Percentiles rank a stretch among this genome's conserved stretches.
These are phyloP conservation scores for Mantis religiosa DNA, from an alignment of 2,888 invertebrate species.

Conservation along the genomic window DNA sequence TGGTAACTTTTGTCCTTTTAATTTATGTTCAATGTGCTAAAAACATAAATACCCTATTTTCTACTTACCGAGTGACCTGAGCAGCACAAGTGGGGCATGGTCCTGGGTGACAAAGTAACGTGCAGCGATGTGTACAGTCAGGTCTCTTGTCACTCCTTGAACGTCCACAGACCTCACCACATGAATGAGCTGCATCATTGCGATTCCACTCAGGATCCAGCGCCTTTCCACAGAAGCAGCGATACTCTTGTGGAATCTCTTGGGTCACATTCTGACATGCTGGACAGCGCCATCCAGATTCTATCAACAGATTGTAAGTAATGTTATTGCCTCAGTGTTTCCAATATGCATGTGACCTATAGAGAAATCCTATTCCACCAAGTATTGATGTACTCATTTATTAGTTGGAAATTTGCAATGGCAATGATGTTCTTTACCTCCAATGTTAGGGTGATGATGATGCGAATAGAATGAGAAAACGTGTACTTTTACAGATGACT, in stretches of 20 bases:
- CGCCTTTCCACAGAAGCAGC: constrained; percentile 85
- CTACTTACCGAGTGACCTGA: constrained; percentile 49
- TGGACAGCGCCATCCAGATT: constrained; percentile 91
- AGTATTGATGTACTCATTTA: too few relatives aligned
- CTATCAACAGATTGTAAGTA: constrained; percentile 38
- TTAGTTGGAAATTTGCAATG: too few relatives aligned
- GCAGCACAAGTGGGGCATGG: constrained; percentile 88
- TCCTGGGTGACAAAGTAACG: constrained; percentile 86
- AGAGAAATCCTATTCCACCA: too few relatives aligned
- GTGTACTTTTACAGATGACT: too few relatives aligned
- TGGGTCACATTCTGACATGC: constrained; percentile 83
- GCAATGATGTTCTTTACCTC: too few relatives aligned
- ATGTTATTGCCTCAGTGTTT: neutral
- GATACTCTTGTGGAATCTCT: constrained; percentile 73
- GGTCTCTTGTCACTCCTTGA: constrained; percentile 46
- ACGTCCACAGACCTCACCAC: constrained; percentile 79
- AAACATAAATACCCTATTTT: too few relatives aligned
- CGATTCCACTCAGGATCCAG: constrained; percentile 72
- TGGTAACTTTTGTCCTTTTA: too few relatives aligned
- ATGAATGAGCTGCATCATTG: constrained; percentile 81
- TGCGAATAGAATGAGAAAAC: too few relatives aligned
- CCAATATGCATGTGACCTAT: too few relatives aligned
- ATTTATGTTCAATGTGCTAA: too few relatives aligned
- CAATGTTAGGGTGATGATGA: too few relatives aligned
- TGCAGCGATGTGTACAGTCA: constrained; percentile 57